Evolutionary conservation across 2,888 invertebrate species (phyloP).

Genomic region (Aporophyla nigra): DNA sequence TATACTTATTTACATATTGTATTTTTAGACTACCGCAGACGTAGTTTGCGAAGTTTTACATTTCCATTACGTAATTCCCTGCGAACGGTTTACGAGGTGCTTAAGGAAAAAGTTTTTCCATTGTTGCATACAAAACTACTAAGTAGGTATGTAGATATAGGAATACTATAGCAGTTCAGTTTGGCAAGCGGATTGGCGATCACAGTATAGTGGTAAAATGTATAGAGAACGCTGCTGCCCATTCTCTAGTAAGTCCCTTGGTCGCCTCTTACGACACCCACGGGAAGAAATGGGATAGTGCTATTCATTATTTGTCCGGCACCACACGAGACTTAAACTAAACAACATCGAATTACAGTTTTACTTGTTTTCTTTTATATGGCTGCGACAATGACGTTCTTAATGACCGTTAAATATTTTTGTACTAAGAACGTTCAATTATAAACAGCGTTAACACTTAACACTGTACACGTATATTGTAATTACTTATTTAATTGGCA

Average conservation of each 20-base stretch:
- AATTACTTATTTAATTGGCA: not conserved
- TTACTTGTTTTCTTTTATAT: not conserved
- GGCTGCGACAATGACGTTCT: not conserved
- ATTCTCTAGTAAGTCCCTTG: too few relatives aligned
- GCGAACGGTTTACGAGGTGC: not conserved
- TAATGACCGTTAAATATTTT: not conserved
- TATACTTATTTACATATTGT: conserved; percentile 32
- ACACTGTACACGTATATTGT: not conserved
- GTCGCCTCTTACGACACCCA: too few relatives aligned
- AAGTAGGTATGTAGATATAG: not conserved
- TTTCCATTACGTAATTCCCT: not conserved
- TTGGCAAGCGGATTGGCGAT: too few relatives aligned
- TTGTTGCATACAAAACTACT: not conserved
- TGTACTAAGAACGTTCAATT: conserved; percentile 4
- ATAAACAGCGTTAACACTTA: not conserved
- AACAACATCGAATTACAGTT: not conserved
- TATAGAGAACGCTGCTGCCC: too few relatives aligned
- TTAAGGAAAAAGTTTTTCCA: not conserved
- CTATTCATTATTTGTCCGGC: too few relatives aligned
- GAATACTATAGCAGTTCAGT: not conserved
- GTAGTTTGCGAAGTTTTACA: conserved; percentile 11
- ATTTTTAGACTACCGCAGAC: conserved; percentile 30
- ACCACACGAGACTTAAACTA: too few relatives aligned
- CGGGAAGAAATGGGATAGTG: too few relatives aligned
- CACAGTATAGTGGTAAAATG: too few relatives aligned